Base-by-base conservation (phyloP, 2,113 vertebrate genomes). In the Spilogale gracilis region DNA sequence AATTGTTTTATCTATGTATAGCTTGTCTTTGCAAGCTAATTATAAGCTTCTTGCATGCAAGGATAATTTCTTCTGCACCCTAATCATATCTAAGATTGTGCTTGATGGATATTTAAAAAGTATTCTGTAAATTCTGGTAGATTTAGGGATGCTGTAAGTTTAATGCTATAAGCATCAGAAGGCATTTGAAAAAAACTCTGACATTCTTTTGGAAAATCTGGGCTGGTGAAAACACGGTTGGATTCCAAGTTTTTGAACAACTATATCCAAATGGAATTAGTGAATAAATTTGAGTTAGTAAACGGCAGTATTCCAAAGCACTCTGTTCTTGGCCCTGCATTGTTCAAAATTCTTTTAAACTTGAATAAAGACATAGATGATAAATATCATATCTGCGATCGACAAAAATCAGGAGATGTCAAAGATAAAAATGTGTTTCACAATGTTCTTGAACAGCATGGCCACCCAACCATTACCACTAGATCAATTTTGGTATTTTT, bases 131-230 rank as follows among this genome's bases (percentile, higher is more conserved):
- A 88, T 10, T 81, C 56, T 79, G 60, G 0, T 38, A 76, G 63
- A 69, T 60, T 20, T 38, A 25, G 25, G 18, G 67, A 85, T 82
- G 20, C 1, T 56, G 27, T 78, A 65, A 85, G 16, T 23, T 61
- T 93, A 50, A 52, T 82, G 84, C n/a, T 50, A 16, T 56, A 89
- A 87, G 48, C 16, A 95, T 86, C 38, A 38, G 93, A 93, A 91
- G 16, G 7, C 30, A 84, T 65, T 88, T 85, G 25, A 50, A 74
- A 96, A 78, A 90, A 90, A 80, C 61, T 10, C 21, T 78, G 30
- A 90, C 73, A 69, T 63, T 14, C 20, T 81, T 93, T 82, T 60
- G 78, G 54, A 95, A 92, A 89, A 60, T 79, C 18, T 71, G 4
- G 11, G 23, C 18, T 48, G 69, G 12, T 85, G 13, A 65, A 95